Percentiles rank a stretch among this genome's conserved stretches.
These are phyloP conservation scores for Gasteruption jaculator DNA, from an alignment of 2,888 invertebrate genomes.

Conservation along the genomic window DNA sequence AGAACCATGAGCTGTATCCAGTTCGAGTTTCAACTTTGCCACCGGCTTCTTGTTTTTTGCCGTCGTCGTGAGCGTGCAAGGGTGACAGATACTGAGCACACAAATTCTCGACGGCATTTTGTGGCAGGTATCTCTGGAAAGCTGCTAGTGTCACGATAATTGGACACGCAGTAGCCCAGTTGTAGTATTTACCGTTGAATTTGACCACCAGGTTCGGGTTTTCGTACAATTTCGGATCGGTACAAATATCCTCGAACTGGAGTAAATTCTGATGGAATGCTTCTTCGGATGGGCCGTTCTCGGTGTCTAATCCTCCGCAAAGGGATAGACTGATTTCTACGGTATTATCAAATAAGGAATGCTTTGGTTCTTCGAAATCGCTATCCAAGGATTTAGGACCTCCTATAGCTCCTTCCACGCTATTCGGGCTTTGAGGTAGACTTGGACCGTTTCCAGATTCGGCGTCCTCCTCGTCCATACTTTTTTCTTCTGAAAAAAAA, in stretches of 20 bases:
- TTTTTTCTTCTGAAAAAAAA: conserved; percentile 35
- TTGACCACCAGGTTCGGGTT: conserved; percentile 82
- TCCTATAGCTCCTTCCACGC: conserved; percentile 71
- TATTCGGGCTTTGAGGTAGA: conserved; percentile 88
- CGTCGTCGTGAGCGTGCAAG: conserved; percentile 37
- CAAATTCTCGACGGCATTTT: conserved; percentile 43
- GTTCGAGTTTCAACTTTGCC: conserved; percentile 32
- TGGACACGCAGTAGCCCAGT: conserved; percentile 88
- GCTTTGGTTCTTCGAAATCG: conserved; percentile 75
- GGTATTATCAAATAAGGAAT: conserved; percentile 39
- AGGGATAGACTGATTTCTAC: conserved; percentile 70
- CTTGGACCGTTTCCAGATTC: conserved; percentile 97
- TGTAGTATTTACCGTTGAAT: conserved; percentile 83
- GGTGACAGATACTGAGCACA: conserved; percentile 37
- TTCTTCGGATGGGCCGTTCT: conserved; percentile 56
- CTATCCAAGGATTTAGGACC: conserved; percentile 73
- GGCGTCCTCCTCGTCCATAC: conserved; percentile 81
- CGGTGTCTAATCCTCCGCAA: conserved; percentile 65
- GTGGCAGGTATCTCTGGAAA: conserved; percentile 81
- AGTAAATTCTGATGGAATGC: conserved; percentile 60
- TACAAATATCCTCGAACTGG: conserved; percentile 58
- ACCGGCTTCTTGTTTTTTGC: conserved; percentile 34
- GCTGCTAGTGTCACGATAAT: conserved; percentile 82
- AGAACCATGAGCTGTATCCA: conserved; percentile 58
- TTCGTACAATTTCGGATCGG: conserved; percentile 70